A percentile compares a stretch with the other conserved stretches of the same genome.
phyloP scores from a whole-genome alignment of 2,888 invertebrate genomes.

The Siphlonurus alternatus region DNA sequence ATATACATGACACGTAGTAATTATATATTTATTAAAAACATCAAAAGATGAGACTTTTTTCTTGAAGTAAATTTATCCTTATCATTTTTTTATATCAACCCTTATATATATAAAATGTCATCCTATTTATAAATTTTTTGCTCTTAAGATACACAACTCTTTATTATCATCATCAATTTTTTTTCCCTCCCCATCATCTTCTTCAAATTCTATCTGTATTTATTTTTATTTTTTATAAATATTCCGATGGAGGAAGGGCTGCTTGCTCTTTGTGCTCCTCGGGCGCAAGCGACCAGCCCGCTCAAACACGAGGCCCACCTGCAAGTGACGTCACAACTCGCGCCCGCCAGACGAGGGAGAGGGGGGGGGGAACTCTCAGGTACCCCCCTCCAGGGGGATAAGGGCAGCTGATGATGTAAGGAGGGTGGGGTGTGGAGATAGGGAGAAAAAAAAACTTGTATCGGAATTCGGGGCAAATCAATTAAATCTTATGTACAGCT shows the following conservation, averaged over 20 bases:
- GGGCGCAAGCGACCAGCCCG: neutral
- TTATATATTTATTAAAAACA: too few species aligned
- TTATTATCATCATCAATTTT: neutral
- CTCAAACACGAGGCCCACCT: neutral
- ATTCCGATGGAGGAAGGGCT: neutral
- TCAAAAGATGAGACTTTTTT: too few species aligned
- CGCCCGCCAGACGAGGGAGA: neutral
- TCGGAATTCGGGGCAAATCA: neutral
- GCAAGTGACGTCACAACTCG: neutral
- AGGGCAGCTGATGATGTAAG: neutral
- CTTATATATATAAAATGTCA: neutral
- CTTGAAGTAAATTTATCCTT: neutral
- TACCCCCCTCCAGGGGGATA: neutral
- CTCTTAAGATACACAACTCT: neutral
- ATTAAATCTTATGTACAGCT: too few species aligned
- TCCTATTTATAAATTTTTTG: neutral
- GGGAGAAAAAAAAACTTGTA: neutral
- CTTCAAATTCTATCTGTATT: neutral
- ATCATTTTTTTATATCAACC: neutral
- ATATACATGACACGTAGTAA: too few species aligned
- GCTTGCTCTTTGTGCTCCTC: neutral
- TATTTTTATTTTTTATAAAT: neutral
- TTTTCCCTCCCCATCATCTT: neutral
- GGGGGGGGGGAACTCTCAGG: neutral
- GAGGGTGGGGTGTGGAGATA: neutral